phyloP scores from a whole-genome alignment of 2,113 vertebrate genomes.

The Sialia sialis region DNA sequence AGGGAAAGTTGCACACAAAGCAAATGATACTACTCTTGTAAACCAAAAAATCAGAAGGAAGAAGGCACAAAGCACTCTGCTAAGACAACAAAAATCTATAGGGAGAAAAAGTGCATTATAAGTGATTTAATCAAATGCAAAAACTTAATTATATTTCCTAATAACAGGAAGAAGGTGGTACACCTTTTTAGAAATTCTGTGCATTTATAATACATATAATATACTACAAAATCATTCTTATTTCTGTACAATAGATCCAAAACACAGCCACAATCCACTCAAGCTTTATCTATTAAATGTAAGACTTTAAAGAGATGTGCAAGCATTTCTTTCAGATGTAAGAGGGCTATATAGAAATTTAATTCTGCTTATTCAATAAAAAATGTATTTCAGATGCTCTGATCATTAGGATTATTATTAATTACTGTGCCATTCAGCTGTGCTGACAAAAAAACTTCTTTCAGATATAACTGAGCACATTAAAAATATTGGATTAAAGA shows the following conservation, averaged over 20 bases:
- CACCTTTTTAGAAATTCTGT: background rate
- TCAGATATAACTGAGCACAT: background rate
- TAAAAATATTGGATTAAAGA: constrained; percentile 25
- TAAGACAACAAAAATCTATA: background rate
- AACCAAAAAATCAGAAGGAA: background rate
- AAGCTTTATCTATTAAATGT: background rate
- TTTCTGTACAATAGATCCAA: background rate
- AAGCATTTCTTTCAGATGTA: background rate
- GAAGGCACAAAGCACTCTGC: background rate
- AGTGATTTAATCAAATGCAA: background rate
- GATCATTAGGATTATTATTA: constrained; percentile 22
- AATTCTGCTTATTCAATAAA: constrained; percentile 40
- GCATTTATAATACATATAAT: accelerated
- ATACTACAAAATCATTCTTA: background rate
- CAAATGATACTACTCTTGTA: background rate
- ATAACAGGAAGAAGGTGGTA: background rate
- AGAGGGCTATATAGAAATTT: background rate
- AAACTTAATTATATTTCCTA: background rate
- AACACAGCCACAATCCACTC: background rate
- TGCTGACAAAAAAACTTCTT: background rate
- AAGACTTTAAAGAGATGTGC: background rate
- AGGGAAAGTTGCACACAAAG: background rate
- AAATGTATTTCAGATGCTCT: background rate
- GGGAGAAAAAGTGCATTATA: accelerated
- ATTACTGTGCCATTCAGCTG: background rate